Base-by-base conservation (phyloP, 2,888 invertebrate genomes). In the Metacarcinus magister region DNA sequence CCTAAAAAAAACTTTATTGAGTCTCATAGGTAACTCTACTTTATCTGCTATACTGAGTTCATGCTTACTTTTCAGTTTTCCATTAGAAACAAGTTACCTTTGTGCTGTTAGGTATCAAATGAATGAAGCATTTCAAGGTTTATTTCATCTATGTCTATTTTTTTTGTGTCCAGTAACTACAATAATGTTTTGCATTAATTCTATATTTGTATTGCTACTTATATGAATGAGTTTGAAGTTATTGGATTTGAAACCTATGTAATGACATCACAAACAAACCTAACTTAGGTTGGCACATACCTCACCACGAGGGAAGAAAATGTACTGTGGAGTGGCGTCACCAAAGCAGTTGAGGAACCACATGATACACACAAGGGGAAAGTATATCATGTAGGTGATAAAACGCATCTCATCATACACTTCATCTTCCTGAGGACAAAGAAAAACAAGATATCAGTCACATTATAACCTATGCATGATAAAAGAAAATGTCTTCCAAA, bases 301-400 rank as follows among this genome's bases (percentile, higher is more conserved):
- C 91, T 97, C 95, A 54, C 96, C 96, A 87, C 95, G 93, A 39
- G 94, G 94, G 95, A 96, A 95, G 91, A 98, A 98, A 0, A 98
- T 98, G 97, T 98, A 98, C 97, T 97, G 98, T 0, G 99, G 98
- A 97, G 98, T 98, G 94, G 98, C 98, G 97, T 99, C 99, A 75
- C 98, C 98, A 97, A 99, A 98, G 97, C 98, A 99, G 97, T 99
- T 99, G 48, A 99, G 97, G 95, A 99, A 96, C 96, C 99, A 98
- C 98, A 99, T 98, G 82, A 98, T 97, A 96, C 98, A 97, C 95
- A 98, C 98, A 96, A 98, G 97, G 0, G 98, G 98, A 97, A 98
- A 99, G 97, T 98, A 99, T 97, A 99, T 98, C 98, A 99, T 98
- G 97, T 98, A 99, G 97, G 98, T 98, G 97, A 98, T 98, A 97